Evolutionary conservation across 35 echinoderm and acorn worm genomes (phyloP), one percentile per base, ranked within the genome.

Genomic region (Ptychodera flava): DNA sequence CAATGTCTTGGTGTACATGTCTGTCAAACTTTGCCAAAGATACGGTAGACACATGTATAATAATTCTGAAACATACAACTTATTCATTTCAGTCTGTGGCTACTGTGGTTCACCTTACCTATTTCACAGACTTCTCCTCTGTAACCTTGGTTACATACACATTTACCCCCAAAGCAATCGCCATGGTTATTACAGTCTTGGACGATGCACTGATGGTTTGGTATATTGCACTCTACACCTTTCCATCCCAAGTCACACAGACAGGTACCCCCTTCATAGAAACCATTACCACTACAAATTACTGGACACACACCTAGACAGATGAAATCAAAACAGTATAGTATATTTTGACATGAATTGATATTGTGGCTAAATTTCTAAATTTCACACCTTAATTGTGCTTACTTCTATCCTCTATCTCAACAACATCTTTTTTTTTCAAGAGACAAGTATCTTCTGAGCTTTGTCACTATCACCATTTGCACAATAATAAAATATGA

Each of bases 151-250:
- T 91, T 82, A 64, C 92, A 94, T 1, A 94, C 52, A 84, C 96
- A 99, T 38, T 92, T 90, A n/a, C 96, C 93, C 33, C 92, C 80
- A 32, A 88, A 76, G 80, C 96, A 99, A 38, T 88, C 86, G 14
- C 96, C 96, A 88, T 99, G 93, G 78, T 90, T 85, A 76, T 90
- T 99, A 64, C 96, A 99, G 75, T 99, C 90, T 29, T 92, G 82
- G 32, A 84, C 90, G 30, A 99, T 85, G 84, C 96, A 94, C 35
- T 92, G 89, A 80, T 99, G 85, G 88, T 90, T 86, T 31, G 90
- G 87, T 34, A 94, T 94, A 81, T 85, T 81, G 81, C 96, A 99
- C 38, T 99, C 96, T 0, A 81, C 35, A 76, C 96, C 96, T 86
- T 92, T 99, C 96, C 92, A 94, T 16, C 93, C 90, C 28, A 80